Evolutionary conservation across 92 coral and sea anemone genomes (phyloP).

Genomic region (Anthopleura xanthogrammica): DNA sequence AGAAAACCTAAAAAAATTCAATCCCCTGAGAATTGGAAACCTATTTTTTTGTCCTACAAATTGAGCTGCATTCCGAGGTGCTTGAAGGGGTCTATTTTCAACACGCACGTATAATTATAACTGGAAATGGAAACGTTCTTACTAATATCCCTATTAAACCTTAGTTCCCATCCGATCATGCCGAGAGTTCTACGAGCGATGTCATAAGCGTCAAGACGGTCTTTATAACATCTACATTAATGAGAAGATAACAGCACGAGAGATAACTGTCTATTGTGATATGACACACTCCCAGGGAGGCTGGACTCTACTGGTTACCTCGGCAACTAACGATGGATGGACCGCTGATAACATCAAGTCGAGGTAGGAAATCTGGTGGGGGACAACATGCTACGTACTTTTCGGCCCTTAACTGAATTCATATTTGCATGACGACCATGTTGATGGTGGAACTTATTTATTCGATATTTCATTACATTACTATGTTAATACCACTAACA

Average conservation of each 20-base stretch:
- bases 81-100: no score
- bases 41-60: no score
- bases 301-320: slow-evolving; percentile 86
- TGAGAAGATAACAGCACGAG: slow-evolving; percentile 69
- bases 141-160: background rate
- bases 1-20: no score
- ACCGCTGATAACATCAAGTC: slow-evolving; percentile 56
- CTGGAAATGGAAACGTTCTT: no score
- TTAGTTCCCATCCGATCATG: slow-evolving; percentile 94
- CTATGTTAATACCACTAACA: no score
- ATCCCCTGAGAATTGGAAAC: no score
- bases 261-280: slow-evolving; percentile 81
- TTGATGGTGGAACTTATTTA: no score
- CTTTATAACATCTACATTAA: slow-evolving; percentile 73
- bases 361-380: slow-evolving; percentile 36
- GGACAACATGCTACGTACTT: background rate
- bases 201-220: slow-evolving; percentile 87
- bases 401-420: no score
- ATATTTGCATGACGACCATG: no score
- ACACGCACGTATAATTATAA: no score
- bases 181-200: slow-evolving; percentile 88
- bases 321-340: slow-evolving; percentile 84
- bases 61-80: no score
- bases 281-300: slow-evolving; percentile 92
- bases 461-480: no score